Conservation (phyloP, 2,113 vertebrate species). For the Laticauda colubrina region DNA sequence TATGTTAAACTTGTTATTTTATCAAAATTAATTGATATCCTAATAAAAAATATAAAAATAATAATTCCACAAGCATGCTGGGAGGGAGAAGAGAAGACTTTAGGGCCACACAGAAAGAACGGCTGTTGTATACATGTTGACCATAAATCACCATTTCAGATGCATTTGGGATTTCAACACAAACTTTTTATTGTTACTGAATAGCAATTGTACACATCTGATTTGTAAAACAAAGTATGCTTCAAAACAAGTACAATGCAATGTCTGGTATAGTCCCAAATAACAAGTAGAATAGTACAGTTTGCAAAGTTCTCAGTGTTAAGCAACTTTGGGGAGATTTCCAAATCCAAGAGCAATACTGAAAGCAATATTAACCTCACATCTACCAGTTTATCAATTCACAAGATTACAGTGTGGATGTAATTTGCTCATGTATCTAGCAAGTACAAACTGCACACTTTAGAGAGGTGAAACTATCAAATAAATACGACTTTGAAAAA, state of each 20-base stretch:
- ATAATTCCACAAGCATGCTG: neutral
- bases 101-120: neutral
- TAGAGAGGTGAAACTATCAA: neutral
- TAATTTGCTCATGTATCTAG: neutral
- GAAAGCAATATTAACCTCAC: neutral
- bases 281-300: neutral
- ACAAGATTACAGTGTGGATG: neutral
- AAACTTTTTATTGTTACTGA: neutral
- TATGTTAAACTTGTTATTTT: neutral
- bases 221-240: neutral
- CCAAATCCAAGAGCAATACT: neutral
- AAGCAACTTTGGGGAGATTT: neutral
- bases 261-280: neutral
- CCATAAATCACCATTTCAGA: neutral
- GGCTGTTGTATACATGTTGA: neutral
- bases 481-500: neutral
- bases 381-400: neutral
- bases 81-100: neutral
- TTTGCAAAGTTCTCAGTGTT: neutral
- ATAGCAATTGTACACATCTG: neutral
- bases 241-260: neutral
- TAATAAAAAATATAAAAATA: neutral
- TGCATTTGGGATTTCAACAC: neutral
- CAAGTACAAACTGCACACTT: neutral
- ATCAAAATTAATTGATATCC: neutral